phyloP scores from a whole-genome alignment of 2,113 vertebrate genomes.

The Danio rerio region DNA sequence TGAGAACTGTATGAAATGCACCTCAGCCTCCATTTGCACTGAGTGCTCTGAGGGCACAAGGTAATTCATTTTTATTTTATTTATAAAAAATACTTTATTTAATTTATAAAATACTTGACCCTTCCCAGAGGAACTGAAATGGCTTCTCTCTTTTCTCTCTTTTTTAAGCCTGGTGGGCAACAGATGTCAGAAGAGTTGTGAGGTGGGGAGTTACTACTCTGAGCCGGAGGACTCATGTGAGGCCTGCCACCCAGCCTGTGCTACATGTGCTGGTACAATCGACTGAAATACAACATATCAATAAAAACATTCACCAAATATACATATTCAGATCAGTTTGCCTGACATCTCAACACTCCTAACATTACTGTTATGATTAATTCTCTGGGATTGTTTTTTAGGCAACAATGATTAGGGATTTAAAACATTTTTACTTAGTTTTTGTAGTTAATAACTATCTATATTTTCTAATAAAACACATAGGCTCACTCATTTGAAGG shows the following conservation, averaged over 20 bases:
- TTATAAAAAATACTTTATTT: too few species aligned
- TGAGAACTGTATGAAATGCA: slow-evolving; percentile 88
- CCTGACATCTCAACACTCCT: too few species aligned
- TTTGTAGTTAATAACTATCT: too few species aligned
- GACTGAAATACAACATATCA: not conserved
- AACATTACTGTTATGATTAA: too few species aligned
- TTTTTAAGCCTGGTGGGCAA: slow-evolving; percentile 84
- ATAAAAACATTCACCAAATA: not conserved
- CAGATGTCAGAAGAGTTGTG: slow-evolving; percentile 83
- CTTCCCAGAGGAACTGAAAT: too few species aligned
- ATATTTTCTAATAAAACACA: too few species aligned
- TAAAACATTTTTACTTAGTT: too few species aligned
- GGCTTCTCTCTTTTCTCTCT: slow-evolving; percentile 34
- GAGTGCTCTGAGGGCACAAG: slow-evolving; percentile 90
- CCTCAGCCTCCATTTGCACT: slow-evolving; percentile 87
- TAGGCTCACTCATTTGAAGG: too few species aligned
- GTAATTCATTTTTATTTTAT: slow-evolving; percentile 70
- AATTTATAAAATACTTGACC: not conserved
- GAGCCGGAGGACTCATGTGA: slow-evolving; percentile 80
- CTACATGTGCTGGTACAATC: slow-evolving; percentile 88
- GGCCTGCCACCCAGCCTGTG: slow-evolving; percentile 86
- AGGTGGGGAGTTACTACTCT: slow-evolving; percentile 82
- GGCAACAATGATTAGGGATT: too few species aligned
- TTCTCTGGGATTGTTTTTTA: too few species aligned
- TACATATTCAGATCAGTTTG: not conserved